A percentile compares a stretch with the other conserved stretches of the same genome.
These are phyloP conservation scores for Parnassius mnemosyne DNA, from an alignment of 2,888 invertebrate genomes.

Conservation along the genomic window DNA sequence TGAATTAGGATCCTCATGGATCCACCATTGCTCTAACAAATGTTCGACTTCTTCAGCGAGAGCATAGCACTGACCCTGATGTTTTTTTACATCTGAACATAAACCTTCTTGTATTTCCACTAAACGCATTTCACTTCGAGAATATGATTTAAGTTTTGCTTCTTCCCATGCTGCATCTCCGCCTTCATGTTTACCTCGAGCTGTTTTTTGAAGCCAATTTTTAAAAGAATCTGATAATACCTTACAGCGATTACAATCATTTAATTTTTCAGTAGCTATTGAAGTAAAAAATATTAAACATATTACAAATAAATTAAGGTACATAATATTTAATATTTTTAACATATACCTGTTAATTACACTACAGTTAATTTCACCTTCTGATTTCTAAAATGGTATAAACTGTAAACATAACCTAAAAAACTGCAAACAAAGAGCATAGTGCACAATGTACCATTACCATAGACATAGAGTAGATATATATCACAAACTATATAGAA, in stretches of 20 bases:
- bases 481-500: too few relatives aligned
- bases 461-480: too few relatives aligned
- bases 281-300: slow-evolving; percentile 37
- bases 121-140: slow-evolving; percentile 92
- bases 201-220: slow-evolving; percentile 89
- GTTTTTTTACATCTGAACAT: slow-evolving; percentile 85
- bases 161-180: slow-evolving; percentile 97
- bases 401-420: too few relatives aligned
- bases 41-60: slow-evolving; percentile 90
- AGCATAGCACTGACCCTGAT: slow-evolving; percentile 89
- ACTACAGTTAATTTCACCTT: too few relatives aligned
- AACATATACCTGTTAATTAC: too few relatives aligned
- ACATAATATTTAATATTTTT: too few relatives aligned
- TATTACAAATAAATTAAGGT: slow-evolving; percentile 30
- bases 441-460: too few relatives aligned
- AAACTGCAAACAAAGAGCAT: too few relatives aligned
- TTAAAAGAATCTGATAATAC: slow-evolving; percentile 87
- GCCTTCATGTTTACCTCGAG: slow-evolving; percentile 93
- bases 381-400: too few relatives aligned
- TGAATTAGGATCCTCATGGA: slow-evolving; percentile 77
- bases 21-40: slow-evolving; percentile 94
- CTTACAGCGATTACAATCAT: slow-evolving; percentile 86
- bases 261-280: slow-evolving; percentile 26
- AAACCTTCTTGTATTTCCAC: slow-evolving; percentile 95
- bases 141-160: slow-evolving; percentile 89